Evolutionary conservation across 2,113 vertebrate genomes (phyloP).

Genomic region (Gymnocephalus cernua): DNA sequence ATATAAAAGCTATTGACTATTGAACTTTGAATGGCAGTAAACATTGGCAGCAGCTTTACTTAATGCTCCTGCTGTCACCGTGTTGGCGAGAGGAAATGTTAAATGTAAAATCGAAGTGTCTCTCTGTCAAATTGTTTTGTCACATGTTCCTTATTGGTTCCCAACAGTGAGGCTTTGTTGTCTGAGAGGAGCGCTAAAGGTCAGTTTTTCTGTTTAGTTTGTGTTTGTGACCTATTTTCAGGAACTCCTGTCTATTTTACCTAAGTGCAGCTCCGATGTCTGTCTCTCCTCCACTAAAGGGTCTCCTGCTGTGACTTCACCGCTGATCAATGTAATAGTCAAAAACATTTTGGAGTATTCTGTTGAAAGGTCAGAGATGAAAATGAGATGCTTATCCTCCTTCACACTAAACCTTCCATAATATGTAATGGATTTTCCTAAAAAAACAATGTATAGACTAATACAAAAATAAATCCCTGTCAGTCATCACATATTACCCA

Average conservation of each 20-base stretch:
- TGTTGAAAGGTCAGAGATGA: slow-evolving; percentile 51
- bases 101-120: slow-evolving; percentile 36
- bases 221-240: slow-evolving; percentile 49
- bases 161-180: slow-evolving; percentile 16
- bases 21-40: slow-evolving; percentile 11
- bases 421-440: no score
- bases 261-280: slow-evolving; percentile 25
- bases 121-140: slow-evolving; percentile 20
- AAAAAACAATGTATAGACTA: no score
- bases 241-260: slow-evolving; percentile 36
- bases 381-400: no score
- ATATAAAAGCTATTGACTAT: slow-evolving; percentile 12
- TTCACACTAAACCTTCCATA: no score
- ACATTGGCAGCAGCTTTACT: slow-evolving; percentile 1
- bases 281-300: slow-evolving; percentile 14
- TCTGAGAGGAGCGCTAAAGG: slow-evolving; percentile 49
- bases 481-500: no score
- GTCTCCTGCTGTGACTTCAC: slow-evolving; percentile 41
- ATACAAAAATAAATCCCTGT: no score
- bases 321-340: slow-evolving; percentile 53
- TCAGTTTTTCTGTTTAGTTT: slow-evolving; percentile 36
- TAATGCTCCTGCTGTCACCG: slow-evolving; percentile 25
- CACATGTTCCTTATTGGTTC: slow-evolving; percentile 16
- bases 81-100: slow-evolving; percentile 13
- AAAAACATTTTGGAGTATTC: slow-evolving; percentile 25